Conservation (phyloP, 2,113 vertebrate species). For the Eulemur rufifrons region DNA sequence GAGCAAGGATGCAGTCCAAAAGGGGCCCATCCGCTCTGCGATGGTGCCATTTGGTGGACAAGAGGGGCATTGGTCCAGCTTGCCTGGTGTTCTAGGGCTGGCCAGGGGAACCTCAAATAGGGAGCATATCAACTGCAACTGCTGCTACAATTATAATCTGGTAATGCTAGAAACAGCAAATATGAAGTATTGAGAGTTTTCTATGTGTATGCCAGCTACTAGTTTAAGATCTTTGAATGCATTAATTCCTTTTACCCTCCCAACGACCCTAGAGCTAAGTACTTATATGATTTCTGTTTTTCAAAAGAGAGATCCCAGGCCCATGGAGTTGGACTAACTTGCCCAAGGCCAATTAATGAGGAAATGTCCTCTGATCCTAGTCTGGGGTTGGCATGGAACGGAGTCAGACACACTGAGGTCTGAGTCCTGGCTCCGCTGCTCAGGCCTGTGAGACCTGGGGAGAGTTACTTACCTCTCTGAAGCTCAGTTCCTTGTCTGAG, state of each 20-base stretch:
- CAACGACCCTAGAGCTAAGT: background rate
- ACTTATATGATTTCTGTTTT: background rate
- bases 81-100: too few species aligned
- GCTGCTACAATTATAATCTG: background rate
- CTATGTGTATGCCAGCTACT: background rate
- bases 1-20: too few species aligned
- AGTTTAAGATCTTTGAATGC: background rate
- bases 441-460: background rate
- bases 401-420: background rate
- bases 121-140: background rate
- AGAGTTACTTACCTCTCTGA: background rate
- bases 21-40: too few species aligned
- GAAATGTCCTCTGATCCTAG: background rate
- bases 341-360: background rate
- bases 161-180: background rate
- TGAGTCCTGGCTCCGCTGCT: background rate
- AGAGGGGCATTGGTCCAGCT: too few species aligned
- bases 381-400: background rate
- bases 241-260: background rate
- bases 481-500: background rate
- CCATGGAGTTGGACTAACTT: background rate
- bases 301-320: background rate
- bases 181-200: rapidly evolving
- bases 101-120: background rate
- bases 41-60: too few species aligned